Evolutionary conservation across 2,113 vertebrate species (phyloP).

Genomic region (Nerophis lumbriciformis): DNA sequence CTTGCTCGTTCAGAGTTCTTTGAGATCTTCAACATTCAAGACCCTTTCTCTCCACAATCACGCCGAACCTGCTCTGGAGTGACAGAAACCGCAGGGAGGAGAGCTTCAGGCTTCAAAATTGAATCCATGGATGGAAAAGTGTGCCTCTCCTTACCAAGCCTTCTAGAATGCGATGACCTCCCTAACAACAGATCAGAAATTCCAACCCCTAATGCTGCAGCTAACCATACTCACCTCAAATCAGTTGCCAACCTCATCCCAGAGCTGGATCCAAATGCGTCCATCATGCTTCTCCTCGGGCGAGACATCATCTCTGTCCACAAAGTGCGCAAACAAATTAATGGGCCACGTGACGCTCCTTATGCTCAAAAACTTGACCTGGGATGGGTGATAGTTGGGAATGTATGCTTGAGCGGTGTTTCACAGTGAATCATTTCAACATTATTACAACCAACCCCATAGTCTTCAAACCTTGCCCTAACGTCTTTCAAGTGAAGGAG

Average conservation of each 20-base stretch:
- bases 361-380: conserved; percentile 12
- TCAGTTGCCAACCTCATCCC: neutral
- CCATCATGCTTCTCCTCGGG: conserved; percentile 2
- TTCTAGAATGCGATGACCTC: conserved; percentile 1
- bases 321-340: neutral
- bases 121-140: conserved; percentile 6
- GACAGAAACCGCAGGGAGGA: neutral
- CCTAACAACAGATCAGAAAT: conserved; percentile 5
- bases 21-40: conserved; percentile 2
- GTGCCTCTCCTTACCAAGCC: neutral
- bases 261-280: neutral
- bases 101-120: neutral
- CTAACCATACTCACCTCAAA: neutral
- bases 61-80: conserved; percentile 1
- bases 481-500: neutral
- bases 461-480: neutral
- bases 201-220: neutral
- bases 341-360: conserved; percentile 3
- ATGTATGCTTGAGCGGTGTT: neutral
- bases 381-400: conserved; percentile 10
- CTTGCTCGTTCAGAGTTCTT: conserved; percentile 5
- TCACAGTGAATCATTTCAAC: neutral
- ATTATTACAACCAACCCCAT: neutral
- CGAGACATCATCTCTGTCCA: neutral
- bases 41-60: neutral